Base-by-base conservation (phyloP, 23 tunicate species). In the Trididemnum nubilum region DNA sequence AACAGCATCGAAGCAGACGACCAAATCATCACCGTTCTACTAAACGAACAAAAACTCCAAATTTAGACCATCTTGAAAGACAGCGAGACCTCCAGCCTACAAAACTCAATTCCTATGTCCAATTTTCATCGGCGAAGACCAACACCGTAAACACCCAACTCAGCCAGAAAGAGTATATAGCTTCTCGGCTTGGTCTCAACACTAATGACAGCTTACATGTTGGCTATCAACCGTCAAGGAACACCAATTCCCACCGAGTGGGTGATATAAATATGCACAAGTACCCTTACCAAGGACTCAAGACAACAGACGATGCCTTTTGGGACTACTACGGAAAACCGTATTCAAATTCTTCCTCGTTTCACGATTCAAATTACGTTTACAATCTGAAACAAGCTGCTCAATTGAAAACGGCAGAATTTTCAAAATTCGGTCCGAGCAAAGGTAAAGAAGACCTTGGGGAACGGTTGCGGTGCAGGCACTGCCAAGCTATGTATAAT, bases 51-150 rank as follows among this genome's bases (percentile, higher is more conserved):
- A 91, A 87, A 79, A 84, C 92, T 15, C 92, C 97, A 21, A 81
- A 84, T 51, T 73, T 92, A 2, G 88, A 87, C 86, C 59, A 86
- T 57, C 77, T 87, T 29, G 88, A 87, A 32, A 76, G 89, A 24
- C 85, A 77, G 33, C 61, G 92, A 26, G 92, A 87, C 71, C 50
- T 83, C 31, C 82, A 92, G 36, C 97, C 97, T 64, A 87, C 97
- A 35, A 90, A 92, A 51, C 89, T 82, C 33, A 92, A 92, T 79
- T 87, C 97, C 9, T 92, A 92, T 75, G 97, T 92, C 2, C 91
- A 88, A 29, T 66, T 92, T 59, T 65, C 96, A 30, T 89, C 94
- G 74, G 67, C 94, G 2, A 74, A 72, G 33, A 1, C 51, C 12
- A 25, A 35, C 7, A 24, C 59, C 33, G 4, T 40, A 60, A 38